Conservation (phyloP, 92 coral and sea anemone genomes). For the Anthopleura xanthogrammica region DNA sequence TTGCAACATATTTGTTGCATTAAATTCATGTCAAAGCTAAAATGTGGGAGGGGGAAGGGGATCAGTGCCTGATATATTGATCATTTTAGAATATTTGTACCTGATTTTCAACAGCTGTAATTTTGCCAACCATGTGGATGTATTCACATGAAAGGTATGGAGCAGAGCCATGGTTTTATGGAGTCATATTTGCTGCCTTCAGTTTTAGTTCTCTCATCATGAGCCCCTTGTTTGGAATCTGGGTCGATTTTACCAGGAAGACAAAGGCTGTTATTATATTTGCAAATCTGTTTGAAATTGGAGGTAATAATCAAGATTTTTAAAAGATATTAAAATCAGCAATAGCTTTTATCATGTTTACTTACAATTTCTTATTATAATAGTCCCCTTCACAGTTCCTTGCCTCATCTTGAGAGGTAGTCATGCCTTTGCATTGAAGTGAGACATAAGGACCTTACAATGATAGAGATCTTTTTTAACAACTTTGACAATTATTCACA, state of each 20-base stretch:
- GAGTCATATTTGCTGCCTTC: conserved; percentile 84
- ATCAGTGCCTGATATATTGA: too few species aligned
- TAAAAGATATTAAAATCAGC: too few species aligned
- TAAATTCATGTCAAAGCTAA: too few species aligned
- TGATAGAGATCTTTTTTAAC: too few species aligned
- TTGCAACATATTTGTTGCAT: too few species aligned
- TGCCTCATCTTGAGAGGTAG: too few species aligned
- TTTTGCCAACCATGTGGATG: conserved; percentile 93
- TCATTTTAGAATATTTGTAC: not conserved
- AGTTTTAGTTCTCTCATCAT: conserved; percentile 71
- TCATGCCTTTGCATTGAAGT: too few species aligned
- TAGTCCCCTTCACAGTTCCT: not conserved
- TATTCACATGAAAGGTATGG: conserved; percentile 82
- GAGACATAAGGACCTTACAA: too few species aligned
- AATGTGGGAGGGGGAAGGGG: too few species aligned
- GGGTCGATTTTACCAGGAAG: conserved; percentile 82
- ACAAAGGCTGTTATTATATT: conserved; percentile 71
- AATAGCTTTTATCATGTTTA: too few species aligned
- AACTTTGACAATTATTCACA: too few species aligned
- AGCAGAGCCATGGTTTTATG: conserved; percentile 87
- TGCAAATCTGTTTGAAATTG: conserved; percentile 94
- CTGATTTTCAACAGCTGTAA: conserved; percentile 66
- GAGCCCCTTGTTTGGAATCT: conserved; percentile 87
- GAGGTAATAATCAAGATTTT: conserved; percentile 49
- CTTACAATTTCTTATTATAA: not conserved